Evolutionary conservation across 2,888 invertebrate species (phyloP).

Genomic region (Lochmaea capreae): DNA sequence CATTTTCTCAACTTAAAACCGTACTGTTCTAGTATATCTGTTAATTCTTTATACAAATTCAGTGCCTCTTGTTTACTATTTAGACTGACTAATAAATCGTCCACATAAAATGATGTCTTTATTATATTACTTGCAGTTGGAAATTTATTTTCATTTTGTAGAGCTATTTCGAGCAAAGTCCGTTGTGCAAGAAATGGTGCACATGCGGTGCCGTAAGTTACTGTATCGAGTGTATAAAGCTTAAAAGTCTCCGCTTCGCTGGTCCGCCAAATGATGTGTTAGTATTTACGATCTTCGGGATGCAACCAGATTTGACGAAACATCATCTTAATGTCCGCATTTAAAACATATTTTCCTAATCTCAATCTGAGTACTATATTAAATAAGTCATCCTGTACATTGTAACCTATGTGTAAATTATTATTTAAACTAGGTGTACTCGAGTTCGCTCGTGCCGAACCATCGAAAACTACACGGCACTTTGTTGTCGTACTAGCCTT

Average conservation of each 20-base stretch:
- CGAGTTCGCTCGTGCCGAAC: conserved; percentile 23
- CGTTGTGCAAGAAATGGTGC: conserved; percentile 29
- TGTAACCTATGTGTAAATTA: conserved; percentile 25
- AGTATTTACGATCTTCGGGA: conserved; percentile 31
- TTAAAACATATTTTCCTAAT: conserved; percentile 32
- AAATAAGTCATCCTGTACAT: conserved; percentile 37
- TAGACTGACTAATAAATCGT: conserved; percentile 37
- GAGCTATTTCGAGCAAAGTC: conserved; percentile 18
- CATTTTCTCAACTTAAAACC: conserved; percentile 37
- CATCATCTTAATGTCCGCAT: conserved; percentile 43
- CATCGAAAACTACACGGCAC: conserved; percentile 41
- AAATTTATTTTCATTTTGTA: conserved; percentile 26
- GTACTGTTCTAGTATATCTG: conserved; percentile 24
- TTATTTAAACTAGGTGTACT: conserved; percentile 31
- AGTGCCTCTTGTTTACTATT: conserved; percentile 33
- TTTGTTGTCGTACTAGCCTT: conserved; percentile 30
- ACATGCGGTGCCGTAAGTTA: conserved; percentile 38
- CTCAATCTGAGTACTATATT: conserved; percentile 37
- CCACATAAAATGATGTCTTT: conserved; percentile 38
- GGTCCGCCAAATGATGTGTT: conserved; percentile 41
- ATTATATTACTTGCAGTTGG: conserved; percentile 34
- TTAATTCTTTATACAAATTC: conserved; percentile 22
- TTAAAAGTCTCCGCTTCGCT: conserved; percentile 29
- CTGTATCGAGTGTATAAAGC: conserved; percentile 33
- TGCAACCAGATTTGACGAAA: conserved; percentile 38